Conservation (phyloP, 2,888 invertebrate species). For the Drosophila atroscutellata region DNA sequence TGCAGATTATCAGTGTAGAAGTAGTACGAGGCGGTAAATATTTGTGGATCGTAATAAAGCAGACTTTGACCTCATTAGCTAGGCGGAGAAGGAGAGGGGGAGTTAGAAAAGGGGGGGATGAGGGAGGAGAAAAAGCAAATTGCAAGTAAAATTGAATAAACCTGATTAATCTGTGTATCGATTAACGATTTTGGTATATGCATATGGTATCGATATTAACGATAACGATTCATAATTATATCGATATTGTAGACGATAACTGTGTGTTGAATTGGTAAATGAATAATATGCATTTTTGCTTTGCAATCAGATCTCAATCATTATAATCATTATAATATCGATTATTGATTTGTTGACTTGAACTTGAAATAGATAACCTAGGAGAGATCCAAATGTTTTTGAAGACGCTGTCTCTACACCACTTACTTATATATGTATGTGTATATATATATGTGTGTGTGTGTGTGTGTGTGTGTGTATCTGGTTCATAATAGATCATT, state of each 20-base stretch:
- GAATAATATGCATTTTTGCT: not conserved
- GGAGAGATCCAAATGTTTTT: not conserved
- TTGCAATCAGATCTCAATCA: not conserved
- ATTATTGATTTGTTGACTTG: not conserved
- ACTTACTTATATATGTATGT: not conserved
- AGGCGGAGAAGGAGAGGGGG: not conserved
- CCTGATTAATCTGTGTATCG: not conserved
- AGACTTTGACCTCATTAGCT: slow-evolving; percentile 5
- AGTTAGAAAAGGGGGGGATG: too few species aligned
- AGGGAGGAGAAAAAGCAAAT: not conserved
- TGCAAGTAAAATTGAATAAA: not conserved
- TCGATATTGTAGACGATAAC: not conserved
- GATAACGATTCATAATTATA: not conserved
- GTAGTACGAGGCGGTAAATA: slow-evolving; percentile 5
- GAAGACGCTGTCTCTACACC: not conserved
- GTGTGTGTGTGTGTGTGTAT: not conserved
- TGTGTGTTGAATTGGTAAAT: not conserved
- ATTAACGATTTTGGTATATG: not conserved
- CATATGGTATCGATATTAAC: not conserved
- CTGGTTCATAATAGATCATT: slow-evolving; percentile 5
- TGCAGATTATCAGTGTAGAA: slow-evolving; percentile 5
- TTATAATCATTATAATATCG: not conserved
- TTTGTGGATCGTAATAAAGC: slow-evolving; percentile 3
- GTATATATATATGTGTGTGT: not conserved
- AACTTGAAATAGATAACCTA: not conserved